Evolutionary conservation across 2,113 vertebrate genomes (phyloP).

Genomic region (Leucosticte australis): DNA sequence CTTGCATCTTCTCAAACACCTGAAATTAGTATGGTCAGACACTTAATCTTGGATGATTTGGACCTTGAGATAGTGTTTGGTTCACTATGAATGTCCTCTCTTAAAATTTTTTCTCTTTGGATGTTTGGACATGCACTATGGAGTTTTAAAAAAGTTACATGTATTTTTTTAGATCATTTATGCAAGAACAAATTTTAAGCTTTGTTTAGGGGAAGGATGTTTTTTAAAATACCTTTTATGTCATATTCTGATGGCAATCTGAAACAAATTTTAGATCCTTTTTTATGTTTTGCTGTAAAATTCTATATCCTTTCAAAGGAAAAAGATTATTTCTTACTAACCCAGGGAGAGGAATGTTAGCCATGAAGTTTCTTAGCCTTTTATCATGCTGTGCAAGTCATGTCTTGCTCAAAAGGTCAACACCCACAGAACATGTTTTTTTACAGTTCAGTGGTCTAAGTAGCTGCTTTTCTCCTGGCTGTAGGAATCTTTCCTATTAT

Average conservation of each 20-base stretch:
- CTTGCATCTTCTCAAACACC: background rate
- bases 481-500: background rate
- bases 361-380: background rate
- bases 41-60: background rate
- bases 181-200: background rate
- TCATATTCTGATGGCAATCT: background rate
- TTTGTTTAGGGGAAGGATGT: background rate
- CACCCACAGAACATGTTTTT: background rate
- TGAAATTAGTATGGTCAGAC: background rate
- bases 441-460: background rate
- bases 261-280: background rate
- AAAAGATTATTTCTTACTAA: background rate
- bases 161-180: background rate
- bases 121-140: background rate
- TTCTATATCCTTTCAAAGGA: background rate
- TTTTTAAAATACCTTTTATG: background rate
- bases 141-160: background rate
- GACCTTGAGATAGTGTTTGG: background rate
- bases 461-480: background rate
- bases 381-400: background rate
- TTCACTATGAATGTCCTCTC: background rate
- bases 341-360: background rate
- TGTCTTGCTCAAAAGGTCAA: conserved; percentile 31
- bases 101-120: background rate
- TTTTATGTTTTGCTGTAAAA: background rate